Evolutionary conservation across 2,888 invertebrate species (phyloP), one percentile per base, ranked within the genome.

Genomic region (Branchellion lobata): DNA sequence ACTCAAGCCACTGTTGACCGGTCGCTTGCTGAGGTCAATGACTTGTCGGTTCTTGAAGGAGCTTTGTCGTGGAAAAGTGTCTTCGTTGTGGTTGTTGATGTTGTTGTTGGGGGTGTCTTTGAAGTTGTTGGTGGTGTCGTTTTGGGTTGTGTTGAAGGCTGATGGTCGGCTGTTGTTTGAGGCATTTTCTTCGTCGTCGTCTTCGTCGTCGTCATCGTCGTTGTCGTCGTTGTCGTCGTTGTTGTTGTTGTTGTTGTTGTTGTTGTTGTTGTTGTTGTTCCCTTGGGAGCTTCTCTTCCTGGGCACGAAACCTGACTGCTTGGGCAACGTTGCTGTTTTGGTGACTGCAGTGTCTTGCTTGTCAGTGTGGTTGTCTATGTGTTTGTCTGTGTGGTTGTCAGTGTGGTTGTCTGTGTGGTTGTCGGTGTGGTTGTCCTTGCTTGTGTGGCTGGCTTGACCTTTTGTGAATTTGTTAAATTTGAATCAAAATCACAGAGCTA

Each of bases 261-360:
- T 5, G 8, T 8, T 57, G 21, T 18, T 57, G 24, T 18, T 57
- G 24, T n/a, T 18, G 5, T 57, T 57, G 61, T 57, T 57, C 21
- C 14, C n/a, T 53, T 33, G 75, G 65, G 61, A 77, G 11, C n/a
- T 34, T 57, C 77, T 31, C 0, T 57, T 31, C 33, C 61, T 77
- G 11, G 77, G 77, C 3, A 77, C 40, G 33, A 77, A 77, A 3
- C 77, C 77, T n/a, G 77, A 77, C 65, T 77, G 77, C 29, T 77
- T 77, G 0, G 77, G 77, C 24, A 40, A 27, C 24, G 24, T 57
- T 3, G 61, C 14, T 14, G 11, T 47, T 47, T 8, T 47, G 8
- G 8, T 47, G 47, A n/a, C n/a, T n/a, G n/a, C n/a, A n/a, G n/a
- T n/a, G n/a, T n/a, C n/a, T n/a, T n/a, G n/a, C n/a, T n/a, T n/a